Evolutionary conservation across 2,113 vertebrate species (phyloP), one percentile per base, ranked within the genome.

Genomic region (Sphyrna mokarran): DNA sequence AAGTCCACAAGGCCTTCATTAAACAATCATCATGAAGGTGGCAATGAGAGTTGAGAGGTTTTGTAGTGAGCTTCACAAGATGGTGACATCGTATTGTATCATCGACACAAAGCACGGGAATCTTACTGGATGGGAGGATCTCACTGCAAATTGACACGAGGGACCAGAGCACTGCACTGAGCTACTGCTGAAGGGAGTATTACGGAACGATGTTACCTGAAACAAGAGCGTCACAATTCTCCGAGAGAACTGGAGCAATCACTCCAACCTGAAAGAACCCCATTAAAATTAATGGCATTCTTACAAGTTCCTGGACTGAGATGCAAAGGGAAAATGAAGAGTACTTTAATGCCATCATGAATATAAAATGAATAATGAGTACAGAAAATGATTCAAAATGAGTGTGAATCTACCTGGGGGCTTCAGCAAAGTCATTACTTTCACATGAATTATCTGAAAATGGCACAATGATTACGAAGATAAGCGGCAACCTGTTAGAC

Each of bases 301-400:
- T 43, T 83, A 48, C 29, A 54, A 1, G 43, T 87, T 54, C 48
- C 85, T 54, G 85, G 8, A 54, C 40, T 37, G 40, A 87, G 43
- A 11, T 10, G 23, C 85, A 4, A 54, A 87, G 23, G 40, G 85
- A 87, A 87, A 87, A 87, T 29, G 40, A 43, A 54, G 23, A 29
- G 20, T 54, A 87, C 85, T 26, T 26, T 54, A 54, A 87, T 11
- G 61, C 16, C n/a, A 66, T 66, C 66, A 37, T 61, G 61, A 66
- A 66, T 33, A 66, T 66, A 66, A 91, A 91, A 63, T 66, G 89
- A 66, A 91, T 91, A 66, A 91, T 91, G 89, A 91, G 5, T n/a
- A 18, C 61, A 91, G 58, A 33, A 63, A 91, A 91, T 66, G 33
- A 37, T 18, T 66, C 33, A 63, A n/a, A 91, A 63, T 91, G 89